Evolutionary conservation across 2,888 invertebrate genomes (phyloP), one percentile per base, ranked within the genome.

Genomic region (Erpobdella octoculata): DNA sequence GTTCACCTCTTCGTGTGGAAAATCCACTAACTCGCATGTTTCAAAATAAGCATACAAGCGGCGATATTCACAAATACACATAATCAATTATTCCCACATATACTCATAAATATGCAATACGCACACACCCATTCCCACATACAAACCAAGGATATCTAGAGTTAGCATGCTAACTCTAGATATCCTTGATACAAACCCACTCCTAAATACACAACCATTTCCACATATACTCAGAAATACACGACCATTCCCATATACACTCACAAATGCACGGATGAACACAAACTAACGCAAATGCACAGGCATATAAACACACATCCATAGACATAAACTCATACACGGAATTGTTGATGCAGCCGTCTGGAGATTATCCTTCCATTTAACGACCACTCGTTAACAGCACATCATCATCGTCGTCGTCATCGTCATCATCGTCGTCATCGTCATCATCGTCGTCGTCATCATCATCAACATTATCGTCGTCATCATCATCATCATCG

Each of bases 311-410:
- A n/a, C n/a, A n/a, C n/a, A n/a, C n/a, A n/a, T n/a, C n/a, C n/a
- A n/a, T n/a, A n/a, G n/a, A n/a, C n/a, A n/a, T n/a, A n/a, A n/a
- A n/a, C n/a, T n/a, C n/a, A n/a, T n/a, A n/a, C n/a, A n/a, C n/a
- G 48, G 61, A 33, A 61, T 61, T 61, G 61, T 61, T 61, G 61
- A 61, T 61, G 61, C 61, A 61, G 61, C 61, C 33, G 28, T 61
- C 61, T 28, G 28, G 61, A 33, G 61, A 61, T 61, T 61, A 61
- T 61, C 61, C 33, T 61, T 61, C 61, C 61, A 61, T 61, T 61
- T 61, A 61, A 61, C 61, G 61, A 61, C 61, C 61, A 61, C 61
- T 61, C 61, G 31, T 61, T 28, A 33, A 21, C 61, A 48, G 18
- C 48, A 41, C n/a, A n/a, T 38, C 37, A 62, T 62, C 1, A 62